Conservation (phyloP, 2,797 vertebrate genomes). For the Schizopygopsis pylzovi region DNA sequence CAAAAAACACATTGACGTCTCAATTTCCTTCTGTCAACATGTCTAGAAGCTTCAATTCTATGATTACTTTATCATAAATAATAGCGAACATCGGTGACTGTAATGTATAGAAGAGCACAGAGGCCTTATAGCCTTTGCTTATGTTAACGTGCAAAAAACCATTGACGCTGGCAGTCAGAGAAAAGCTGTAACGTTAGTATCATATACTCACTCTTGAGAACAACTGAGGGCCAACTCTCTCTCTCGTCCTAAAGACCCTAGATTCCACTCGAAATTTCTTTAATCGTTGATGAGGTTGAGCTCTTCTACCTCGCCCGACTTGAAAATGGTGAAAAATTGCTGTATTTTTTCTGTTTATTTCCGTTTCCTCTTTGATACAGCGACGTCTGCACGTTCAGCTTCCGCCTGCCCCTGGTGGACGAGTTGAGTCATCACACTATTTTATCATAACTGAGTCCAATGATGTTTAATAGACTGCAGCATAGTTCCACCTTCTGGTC, state of each 20-base stretch:
- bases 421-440: neutral
- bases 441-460: neutral
- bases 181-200: neutral
- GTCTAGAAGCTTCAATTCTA: neutral
- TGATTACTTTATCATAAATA: neutral
- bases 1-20: too few species aligned
- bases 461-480: neutral
- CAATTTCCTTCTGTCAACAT: neutral
- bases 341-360: conserved; percentile 69
- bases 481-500: conserved; percentile 15
- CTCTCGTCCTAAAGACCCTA: neutral
- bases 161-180: conserved; percentile 14
- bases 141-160: conserved; percentile 22
- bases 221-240: neutral
- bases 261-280: conserved; percentile 62
- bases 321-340: conserved; percentile 40
- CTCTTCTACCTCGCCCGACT: conserved; percentile 56
- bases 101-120: neutral
- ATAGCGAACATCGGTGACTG: neutral
- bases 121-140: conserved; percentile 39
- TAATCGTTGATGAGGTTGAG: conserved; percentile 58
- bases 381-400: conserved; percentile 8
- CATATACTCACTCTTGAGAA: conserved; percentile 32
- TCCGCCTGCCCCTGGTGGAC: conserved; percentile 33
- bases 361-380: conserved; percentile 74